Base-by-base conservation (phyloP, 2,888 invertebrate species). In the Leucophora obtusa region DNA sequence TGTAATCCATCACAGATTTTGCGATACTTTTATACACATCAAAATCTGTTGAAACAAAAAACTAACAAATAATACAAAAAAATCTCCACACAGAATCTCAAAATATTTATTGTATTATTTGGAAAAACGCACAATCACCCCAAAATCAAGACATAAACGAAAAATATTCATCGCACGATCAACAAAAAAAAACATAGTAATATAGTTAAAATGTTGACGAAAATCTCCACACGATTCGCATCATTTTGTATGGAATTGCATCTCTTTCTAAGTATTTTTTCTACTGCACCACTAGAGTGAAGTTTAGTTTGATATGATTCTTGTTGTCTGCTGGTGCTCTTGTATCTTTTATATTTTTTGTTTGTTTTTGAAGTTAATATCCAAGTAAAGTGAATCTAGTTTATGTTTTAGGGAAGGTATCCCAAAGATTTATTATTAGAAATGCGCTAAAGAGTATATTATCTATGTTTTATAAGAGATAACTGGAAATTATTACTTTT, bases 81-180 rank as follows among this genome's bases (percentile, higher is more conserved):
- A 65, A 59, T 78, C 80, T 60, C 73, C 71, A 63, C 68, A 66
- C 71, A 80, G 66, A 81, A 79, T 76, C 60, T 73, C 66, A 53
- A 77, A 74, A 73, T 62, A 79, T 71, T 77, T 69, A 70, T 60
- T 72, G 47, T 63, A n/a, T n/a, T n/a, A n/a, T n/a, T n/a, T 54
- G n/a, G 47, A 68, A 58, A 54, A 60, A 83, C 82, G 82, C 83
- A 83, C 80, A 83, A 82, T 82, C 82, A 82, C 75, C 75, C 65
- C 71, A 71, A 70, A 69, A 66, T 53, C 17, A 21, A 68, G 43
- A 56, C 10, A 24, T 33, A 59, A 18, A 43, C 58, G 53, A 53
- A 72, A 18, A 62, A 63, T 62, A 28, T 62, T 62, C 50, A 43
- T 76, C 63, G 63, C 62, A 43, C 21, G 50, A 71, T 28, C 21